These are phyloP conservation scores for Sipha maydis DNA, from an alignment of 2,888 invertebrate genomes.

Conservation along the genomic window DNA sequence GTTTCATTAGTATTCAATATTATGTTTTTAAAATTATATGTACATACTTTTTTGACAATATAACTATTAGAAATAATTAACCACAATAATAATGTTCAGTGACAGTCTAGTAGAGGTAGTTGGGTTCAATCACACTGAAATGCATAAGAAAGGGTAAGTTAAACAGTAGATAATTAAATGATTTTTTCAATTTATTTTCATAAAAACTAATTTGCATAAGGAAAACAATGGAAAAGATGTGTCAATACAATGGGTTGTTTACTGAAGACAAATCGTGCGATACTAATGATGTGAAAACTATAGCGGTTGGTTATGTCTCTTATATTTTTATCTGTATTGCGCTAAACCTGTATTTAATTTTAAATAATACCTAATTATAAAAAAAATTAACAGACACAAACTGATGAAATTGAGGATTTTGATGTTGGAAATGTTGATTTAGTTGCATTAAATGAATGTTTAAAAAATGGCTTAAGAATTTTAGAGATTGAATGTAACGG, in stretches of 20 bases:
- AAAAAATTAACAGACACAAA: slow-evolving; percentile 26
- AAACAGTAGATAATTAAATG: neutral
- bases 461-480: slow-evolving; percentile 27
- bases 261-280: slow-evolving; percentile 27
- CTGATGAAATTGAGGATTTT: neutral
- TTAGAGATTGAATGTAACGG: slow-evolving; percentile 22
- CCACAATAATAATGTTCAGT: slow-evolving; percentile 32
- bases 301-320: slow-evolving; percentile 10
- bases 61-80: neutral
- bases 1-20: neutral
- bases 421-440: neutral
- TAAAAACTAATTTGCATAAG: neutral
- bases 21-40: neutral
- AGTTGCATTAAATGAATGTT: slow-evolving; percentile 11
- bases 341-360: neutral
- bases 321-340: neutral
- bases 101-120: slow-evolving; percentile 21
- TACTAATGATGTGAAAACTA: slow-evolving; percentile 27
- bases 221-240: slow-evolving; percentile 15
- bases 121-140: slow-evolving; percentile 37
- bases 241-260: slow-evolving; percentile 20
- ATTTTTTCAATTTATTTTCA: neutral
- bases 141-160: slow-evolving; percentile 14
- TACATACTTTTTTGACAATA: neutral
- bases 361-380: neutral